A percentile compares a stretch with the other conserved stretches of the same genome.
These are phyloP conservation scores for Sycon ciliatum DNA, from an alignment of 37 sponge, comb jelly and placozoan genomes.

Conservation along the genomic window DNA sequence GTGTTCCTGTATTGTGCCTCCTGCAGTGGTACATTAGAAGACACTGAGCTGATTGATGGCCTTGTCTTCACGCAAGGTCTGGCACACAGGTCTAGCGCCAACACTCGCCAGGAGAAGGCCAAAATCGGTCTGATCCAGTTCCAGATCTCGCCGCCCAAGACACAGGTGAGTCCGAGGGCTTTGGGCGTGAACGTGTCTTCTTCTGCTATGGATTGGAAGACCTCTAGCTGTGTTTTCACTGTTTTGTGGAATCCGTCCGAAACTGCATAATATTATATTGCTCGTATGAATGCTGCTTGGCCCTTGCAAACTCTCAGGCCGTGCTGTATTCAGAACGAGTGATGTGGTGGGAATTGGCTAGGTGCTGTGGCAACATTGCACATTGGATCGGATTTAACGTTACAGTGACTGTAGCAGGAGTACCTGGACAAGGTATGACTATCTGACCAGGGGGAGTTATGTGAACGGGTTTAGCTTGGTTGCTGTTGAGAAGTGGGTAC, in stretches of 20 bases:
- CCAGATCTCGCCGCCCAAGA: constrained; percentile 96
- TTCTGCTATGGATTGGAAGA: no score
- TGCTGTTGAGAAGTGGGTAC: no score
- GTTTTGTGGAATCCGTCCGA: background rate
- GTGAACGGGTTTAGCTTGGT: no score
- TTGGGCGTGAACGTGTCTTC: no score
- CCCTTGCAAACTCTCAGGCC: no score
- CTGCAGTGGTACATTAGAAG: constrained; percentile 93
- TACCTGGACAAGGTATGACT: no score
- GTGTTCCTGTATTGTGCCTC: background rate
- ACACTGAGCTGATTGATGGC: constrained; percentile 95
- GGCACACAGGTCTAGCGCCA: constrained; percentile 71
- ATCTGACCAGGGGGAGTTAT: no score
- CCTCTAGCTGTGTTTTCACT: background rate
- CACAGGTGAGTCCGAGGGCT: constrained; percentile 89
- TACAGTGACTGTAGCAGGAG: no score
- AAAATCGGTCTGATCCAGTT: constrained; percentile 98
- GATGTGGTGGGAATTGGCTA: no score
- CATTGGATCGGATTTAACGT: no score
- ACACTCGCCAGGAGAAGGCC: constrained; percentile 87
- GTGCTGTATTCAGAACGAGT: background rate
- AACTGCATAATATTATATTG: background rate
- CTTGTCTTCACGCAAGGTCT: constrained; percentile 94
- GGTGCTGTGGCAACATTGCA: no score
- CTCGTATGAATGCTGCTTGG: no score